Evolutionary conservation across 2,797 vertebrate species (phyloP).

Genomic region (Aratinga solstitialis): DNA sequence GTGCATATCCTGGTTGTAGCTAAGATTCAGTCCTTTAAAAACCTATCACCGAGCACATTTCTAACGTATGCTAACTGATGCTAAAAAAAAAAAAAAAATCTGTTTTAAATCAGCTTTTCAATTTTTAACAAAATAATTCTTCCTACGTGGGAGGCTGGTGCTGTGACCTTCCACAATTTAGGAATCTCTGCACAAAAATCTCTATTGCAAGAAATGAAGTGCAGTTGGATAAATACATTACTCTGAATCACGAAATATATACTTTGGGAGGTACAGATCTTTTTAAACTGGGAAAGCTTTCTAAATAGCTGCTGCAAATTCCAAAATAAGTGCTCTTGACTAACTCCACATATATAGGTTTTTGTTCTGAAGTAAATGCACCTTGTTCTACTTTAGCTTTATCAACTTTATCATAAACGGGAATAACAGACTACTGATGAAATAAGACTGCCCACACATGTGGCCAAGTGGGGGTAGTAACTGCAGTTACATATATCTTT

Average conservation of each 20-base stretch:
- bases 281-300: neutral
- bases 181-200: neutral
- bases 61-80: neutral
- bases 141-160: neutral
- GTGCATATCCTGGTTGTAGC: neutral
- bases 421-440: neutral
- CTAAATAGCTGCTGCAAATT: slow-evolving; percentile 9
- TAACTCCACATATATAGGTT: neutral
- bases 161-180: neutral
- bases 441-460: neutral
- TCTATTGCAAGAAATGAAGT: neutral
- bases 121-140: neutral
- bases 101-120: neutral
- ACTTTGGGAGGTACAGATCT: neutral
- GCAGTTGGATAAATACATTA: neutral
- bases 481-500: neutral
- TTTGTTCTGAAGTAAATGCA: neutral
- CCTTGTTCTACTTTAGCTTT: slow-evolving; percentile 4
- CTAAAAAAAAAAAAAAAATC: neutral
- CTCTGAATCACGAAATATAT: neutral
- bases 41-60: neutral
- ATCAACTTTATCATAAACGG: slow-evolving; percentile 1
- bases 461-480: neutral
- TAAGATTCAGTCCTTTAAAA: neutral
- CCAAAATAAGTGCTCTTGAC: slow-evolving; percentile 8